phyloP scores from a whole-genome alignment of 2,888 invertebrate genomes.

The Leptinotarsa peninsularis region DNA sequence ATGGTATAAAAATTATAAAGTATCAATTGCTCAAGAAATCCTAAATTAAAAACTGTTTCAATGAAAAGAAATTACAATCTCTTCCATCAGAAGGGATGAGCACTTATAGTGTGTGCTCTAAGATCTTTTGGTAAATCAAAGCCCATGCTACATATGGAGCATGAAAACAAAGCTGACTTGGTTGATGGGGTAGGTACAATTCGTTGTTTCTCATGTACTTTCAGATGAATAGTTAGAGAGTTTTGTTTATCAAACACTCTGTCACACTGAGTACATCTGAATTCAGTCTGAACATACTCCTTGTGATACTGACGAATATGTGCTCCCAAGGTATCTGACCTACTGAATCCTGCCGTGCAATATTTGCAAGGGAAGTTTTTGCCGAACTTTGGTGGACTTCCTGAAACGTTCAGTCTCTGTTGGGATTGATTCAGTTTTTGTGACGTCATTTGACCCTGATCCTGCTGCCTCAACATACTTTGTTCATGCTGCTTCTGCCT shows the following conservation, averaged over 20 bases:
- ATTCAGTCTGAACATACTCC: conserved; percentile 65
- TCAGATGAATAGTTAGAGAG: conserved; percentile 74
- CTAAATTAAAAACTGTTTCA: neutral
- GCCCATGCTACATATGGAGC: conserved; percentile 70
- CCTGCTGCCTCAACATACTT: conserved; percentile 60
- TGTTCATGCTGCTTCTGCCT: conserved; percentile 53
- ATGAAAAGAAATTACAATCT: conserved; percentile 19
- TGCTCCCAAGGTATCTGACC: conserved; percentile 73
- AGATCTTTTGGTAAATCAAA: conserved; percentile 63
- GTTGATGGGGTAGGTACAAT: conserved; percentile 37
- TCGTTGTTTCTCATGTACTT: conserved; percentile 71
- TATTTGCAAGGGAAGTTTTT: conserved; percentile 70
- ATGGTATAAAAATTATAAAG: conserved; percentile 27
- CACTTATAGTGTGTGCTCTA: conserved; percentile 62
- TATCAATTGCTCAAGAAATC: conserved; percentile 18
- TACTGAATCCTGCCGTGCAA: conserved; percentile 74
- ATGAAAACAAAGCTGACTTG: conserved; percentile 66
- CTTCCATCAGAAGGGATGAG: conserved; percentile 62
- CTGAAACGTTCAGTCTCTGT: conserved; percentile 5
- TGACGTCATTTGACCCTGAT: neutral
- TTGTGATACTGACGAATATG: conserved; percentile 74
- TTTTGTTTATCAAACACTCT: conserved; percentile 73
- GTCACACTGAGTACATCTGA: conserved; percentile 75
- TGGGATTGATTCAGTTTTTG: conserved; percentile 19
- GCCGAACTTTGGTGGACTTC: conserved; percentile 40